Percentiles rank a stretch among this genome's conserved stretches.
Conservation (phyloP, 2,797 vertebrate species). For the Enteromius fasciolatus region DNA sequence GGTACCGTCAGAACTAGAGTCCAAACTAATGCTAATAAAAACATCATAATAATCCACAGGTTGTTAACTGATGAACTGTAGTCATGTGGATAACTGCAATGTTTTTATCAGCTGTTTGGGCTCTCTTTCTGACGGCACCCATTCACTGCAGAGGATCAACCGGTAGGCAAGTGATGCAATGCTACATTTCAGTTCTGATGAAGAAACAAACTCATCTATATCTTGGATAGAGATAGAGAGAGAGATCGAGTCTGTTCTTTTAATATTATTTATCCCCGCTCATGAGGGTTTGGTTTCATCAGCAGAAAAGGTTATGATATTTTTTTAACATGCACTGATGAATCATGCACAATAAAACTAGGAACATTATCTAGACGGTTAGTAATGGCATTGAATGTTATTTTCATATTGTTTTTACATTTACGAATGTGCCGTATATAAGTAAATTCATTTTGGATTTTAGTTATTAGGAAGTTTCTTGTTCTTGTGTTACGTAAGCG, state of each 20-base stretch:
- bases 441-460: neutral
- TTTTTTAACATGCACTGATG: neutral
- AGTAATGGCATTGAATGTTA: neutral
- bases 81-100: neutral
- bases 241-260: neutral
- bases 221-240: neutral
- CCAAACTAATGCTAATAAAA: neutral
- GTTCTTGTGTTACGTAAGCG: neutral
- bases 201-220: neutral
- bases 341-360: conserved; percentile 8
- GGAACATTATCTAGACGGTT: neutral
- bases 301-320: conserved; percentile 19
- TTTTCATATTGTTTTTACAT: neutral
- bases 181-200: neutral
- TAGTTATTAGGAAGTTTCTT: neutral
- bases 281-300: conserved; percentile 23
- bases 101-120: neutral
- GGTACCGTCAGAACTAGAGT: neutral
- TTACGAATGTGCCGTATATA: conserved; percentile 8
- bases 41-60: neutral
- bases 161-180: neutral
- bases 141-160: neutral
- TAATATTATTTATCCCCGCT: neutral
- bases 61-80: neutral
- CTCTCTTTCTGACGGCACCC: neutral